Evolutionary conservation across 2,888 invertebrate genomes (phyloP), one percentile per base, ranked within the genome.

Genomic region (Melitaea athalia): DNA sequence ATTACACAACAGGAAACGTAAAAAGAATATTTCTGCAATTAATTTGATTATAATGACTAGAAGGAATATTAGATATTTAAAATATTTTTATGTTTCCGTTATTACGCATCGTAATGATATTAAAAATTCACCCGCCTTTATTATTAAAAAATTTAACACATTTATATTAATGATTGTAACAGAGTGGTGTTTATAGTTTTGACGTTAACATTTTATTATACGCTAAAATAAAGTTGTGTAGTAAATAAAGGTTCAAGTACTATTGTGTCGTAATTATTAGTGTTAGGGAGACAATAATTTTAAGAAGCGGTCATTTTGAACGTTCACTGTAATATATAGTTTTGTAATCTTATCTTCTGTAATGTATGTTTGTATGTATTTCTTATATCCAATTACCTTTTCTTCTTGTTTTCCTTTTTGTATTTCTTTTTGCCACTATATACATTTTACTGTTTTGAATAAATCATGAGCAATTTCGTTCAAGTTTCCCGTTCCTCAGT

Each of bases 61-160:
- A 53, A 53, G 6, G 53, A 31, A 53, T 53, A 53, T 24, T 31
- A 55, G 38, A 52, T 50, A 50, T 59, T 59, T 43, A 42, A 59
- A 42, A 59, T 24, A 52, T 45, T 64, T 64, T 59, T 64, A 64
- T 64, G 59, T 59, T 49, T 64, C 64, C 64, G 64, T 53, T 60
- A 64, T 59, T 69, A 45, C 47, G 17, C 38, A 43, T 49, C 33
- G 57, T 62, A 69, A 69, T 55, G 49, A n/a, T 50, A 50, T 50
- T 50, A 0, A 50, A 15, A 14, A n/a, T 50, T 50, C 45, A 45
- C 11, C 14, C 10, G 11, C 10, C 11, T 50, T 50, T 15, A 50
- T n/a, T 50, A 50, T 50, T 11, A 12, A 45, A 12, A 45, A 14
- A 2, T 45, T 45, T 45, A 45, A 14, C 45, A 45, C 45, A 45